Conservation (phyloP, 2,888 invertebrate genomes). For the Xylocampa areola region DNA sequence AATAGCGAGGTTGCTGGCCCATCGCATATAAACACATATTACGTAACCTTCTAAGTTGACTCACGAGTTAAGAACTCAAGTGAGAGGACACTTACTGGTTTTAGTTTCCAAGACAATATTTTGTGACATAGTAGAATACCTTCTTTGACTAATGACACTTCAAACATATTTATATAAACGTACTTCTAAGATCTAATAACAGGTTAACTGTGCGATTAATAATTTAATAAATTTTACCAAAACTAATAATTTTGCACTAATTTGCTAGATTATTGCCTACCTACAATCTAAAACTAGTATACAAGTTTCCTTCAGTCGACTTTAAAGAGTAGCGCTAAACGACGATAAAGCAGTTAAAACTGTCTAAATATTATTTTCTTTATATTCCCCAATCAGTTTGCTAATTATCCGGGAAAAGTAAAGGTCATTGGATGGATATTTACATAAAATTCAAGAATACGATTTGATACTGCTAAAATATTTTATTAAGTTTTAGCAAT, state of each 20-base stretch:
- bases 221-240: too few species aligned
- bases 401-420: not conserved
- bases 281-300: not conserved
- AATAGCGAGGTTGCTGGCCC: conserved; percentile 40
- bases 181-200: not conserved
- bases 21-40: conserved; percentile 38
- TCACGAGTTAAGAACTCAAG: conserved; percentile 42
- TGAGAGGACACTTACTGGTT: conserved; percentile 40
- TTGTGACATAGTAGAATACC: conserved; percentile 17
- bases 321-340: not conserved
- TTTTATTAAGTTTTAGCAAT: conserved; percentile 86
- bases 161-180: not conserved
- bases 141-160: not conserved
- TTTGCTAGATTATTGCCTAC: conserved; percentile 3
- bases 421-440: conserved; percentile 9
- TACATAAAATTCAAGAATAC: conserved; percentile 56
- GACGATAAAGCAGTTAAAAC: not conserved
- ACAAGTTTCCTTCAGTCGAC: conserved; percentile 1
- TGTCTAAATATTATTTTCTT: conserved; percentile 2
- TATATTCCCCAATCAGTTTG: not conserved
- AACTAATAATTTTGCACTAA: conserved; percentile 8
- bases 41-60: conserved; percentile 36
- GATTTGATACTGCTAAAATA: conserved; percentile 82
- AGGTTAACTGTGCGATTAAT: too few species aligned
- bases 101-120: conserved; percentile 26